Percentiles rank a stretch among this genome's conserved stretches.
These are phyloP conservation scores for Hemibagrus wyckioides DNA, from an alignment of 2,113 vertebrate species.

Conservation along the genomic window DNA sequence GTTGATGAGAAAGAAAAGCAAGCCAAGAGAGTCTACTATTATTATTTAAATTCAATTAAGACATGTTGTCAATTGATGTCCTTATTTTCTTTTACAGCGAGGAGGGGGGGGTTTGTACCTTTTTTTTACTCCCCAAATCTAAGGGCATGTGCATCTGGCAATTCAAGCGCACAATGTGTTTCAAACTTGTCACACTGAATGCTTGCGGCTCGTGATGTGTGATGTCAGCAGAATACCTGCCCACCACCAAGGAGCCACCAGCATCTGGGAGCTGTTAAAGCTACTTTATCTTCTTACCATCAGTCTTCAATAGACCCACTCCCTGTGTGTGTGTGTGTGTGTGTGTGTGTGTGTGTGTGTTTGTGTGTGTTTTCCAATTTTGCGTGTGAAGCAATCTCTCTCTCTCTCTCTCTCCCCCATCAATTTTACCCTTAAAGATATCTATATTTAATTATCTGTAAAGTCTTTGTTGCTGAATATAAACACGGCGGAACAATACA, in stretches of 20 bases:
- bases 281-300: conserved; percentile 66
- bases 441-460: conserved; percentile 11
- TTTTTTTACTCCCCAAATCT: neutral
- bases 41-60: conserved; percentile 1
- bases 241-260: conserved; percentile 60
- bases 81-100: conserved; percentile 24
- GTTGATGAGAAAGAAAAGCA: neutral
- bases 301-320: conserved; percentile 51
- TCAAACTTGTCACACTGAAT: conserved; percentile 74
- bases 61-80: neutral
- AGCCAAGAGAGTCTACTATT: neutral
- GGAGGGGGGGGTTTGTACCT: neutral
- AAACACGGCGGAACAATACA: neutral
- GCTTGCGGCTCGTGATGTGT: conserved; percentile 59
- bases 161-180: conserved; percentile 70
- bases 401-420: neutral
- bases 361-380: conserved; percentile 7
- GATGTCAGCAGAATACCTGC: conserved; percentile 70
- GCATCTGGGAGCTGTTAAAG: conserved; percentile 74
- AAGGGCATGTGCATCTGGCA: conserved; percentile 44
- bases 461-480: neutral
- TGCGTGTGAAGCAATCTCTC: conserved; percentile 29
- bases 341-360: conserved; percentile 10
- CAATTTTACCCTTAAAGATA: conserved; percentile 1
- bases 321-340: conserved; percentile 4